Conservation (phyloP, 2,113 vertebrate species). For the Orthonyx spaldingii region DNA sequence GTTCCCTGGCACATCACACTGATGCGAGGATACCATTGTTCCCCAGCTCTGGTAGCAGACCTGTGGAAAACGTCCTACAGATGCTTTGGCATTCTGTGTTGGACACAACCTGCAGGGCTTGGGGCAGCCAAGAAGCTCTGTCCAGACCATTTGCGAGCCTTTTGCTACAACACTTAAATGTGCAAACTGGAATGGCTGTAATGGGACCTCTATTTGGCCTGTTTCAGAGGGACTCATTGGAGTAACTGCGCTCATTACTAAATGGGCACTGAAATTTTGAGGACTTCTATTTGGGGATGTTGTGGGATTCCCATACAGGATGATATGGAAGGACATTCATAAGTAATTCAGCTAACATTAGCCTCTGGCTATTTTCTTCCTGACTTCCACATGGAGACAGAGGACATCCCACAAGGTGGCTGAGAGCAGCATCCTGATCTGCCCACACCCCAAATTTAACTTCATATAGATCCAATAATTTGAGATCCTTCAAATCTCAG, state of each 20-base stretch:
- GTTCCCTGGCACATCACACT: not conserved
- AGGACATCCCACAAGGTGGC: not conserved
- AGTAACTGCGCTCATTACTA: not conserved
- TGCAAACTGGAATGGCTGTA: not conserved
- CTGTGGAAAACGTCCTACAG: not conserved
- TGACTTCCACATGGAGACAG: not conserved
- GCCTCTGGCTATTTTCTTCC: not conserved
- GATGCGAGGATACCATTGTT: accelerated
- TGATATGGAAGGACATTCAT: not conserved
- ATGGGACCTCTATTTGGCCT: not conserved
- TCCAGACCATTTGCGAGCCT: not conserved
- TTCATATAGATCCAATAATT: not conserved
- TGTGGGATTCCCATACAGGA: not conserved
- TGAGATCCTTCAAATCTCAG: not conserved
- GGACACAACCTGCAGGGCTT: not conserved
- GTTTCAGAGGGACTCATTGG: not conserved
- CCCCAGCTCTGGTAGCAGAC: not conserved
- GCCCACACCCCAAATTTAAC: not conserved
- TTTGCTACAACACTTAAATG: not conserved
- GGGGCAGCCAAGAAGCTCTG: not conserved
- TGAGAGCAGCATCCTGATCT: not conserved
- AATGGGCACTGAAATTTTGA: not conserved
- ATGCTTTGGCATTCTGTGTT: not conserved
- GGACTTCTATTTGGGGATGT: not conserved
- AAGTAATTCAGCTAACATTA: not conserved